Evolutionary conservation across 2,888 invertebrate species (phyloP).

Genomic region (Campoplex nolae): DNA sequence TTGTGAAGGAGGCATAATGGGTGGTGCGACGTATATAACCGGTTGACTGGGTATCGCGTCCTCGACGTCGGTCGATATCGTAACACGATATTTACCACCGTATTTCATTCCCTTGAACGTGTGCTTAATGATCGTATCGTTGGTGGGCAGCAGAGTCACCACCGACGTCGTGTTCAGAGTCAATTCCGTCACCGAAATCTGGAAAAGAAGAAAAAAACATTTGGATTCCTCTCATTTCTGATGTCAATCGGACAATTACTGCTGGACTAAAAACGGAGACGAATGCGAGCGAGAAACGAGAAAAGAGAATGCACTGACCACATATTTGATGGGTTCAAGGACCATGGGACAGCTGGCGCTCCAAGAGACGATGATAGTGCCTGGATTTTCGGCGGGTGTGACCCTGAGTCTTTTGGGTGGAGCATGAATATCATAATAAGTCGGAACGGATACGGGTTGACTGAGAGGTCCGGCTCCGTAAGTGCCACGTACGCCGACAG

Average conservation of each 20-base stretch:
- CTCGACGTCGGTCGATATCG: slow-evolving; percentile 84
- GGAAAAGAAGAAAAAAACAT: not conserved
- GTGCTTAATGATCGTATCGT: slow-evolving; percentile 85
- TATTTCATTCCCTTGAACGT: slow-evolving; percentile 86
- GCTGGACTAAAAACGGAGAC: too few relatives aligned
- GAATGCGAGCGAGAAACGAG: too few relatives aligned
- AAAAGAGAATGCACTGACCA: slow-evolving; percentile 84
- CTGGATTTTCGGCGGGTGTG: slow-evolving; percentile 80
- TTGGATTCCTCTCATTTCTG: too few relatives aligned
- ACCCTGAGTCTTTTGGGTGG: slow-evolving; percentile 89
- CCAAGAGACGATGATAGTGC: slow-evolving; percentile 89
- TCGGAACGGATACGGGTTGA: slow-evolving; percentile 86
- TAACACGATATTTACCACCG: slow-evolving; percentile 86
- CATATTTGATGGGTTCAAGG: slow-evolving; percentile 86
- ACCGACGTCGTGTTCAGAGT: slow-evolving; percentile 83
- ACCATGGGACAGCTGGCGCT: slow-evolving; percentile 88
- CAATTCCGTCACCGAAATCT: slow-evolving; percentile 86
- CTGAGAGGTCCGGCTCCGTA: slow-evolving; percentile 89
- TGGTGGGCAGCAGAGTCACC: slow-evolving; percentile 85
- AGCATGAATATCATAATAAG: slow-evolving; percentile 88
- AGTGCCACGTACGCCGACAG: slow-evolving; percentile 88
- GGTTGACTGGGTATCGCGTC: slow-evolving; percentile 85
- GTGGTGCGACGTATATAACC: slow-evolving; percentile 86
- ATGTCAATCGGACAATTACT: not conserved
- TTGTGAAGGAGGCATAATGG: slow-evolving; percentile 88